These are phyloP conservation scores for Limanda limanda DNA, from an alignment of 2,113 vertebrate genomes.

Conservation along the genomic window DNA sequence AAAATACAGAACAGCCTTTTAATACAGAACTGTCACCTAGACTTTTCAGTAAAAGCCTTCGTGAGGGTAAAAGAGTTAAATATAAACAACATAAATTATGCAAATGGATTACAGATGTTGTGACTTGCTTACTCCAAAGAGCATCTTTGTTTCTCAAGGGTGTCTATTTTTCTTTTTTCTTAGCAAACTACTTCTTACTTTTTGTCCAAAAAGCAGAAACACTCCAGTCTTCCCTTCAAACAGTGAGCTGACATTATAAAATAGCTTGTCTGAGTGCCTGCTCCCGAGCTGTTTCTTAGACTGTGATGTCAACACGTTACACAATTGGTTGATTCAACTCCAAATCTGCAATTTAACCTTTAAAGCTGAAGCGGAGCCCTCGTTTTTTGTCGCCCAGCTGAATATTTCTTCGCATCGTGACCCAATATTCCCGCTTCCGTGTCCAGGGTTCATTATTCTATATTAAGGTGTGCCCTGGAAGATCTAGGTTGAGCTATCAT, in stretches of 20 bases:
- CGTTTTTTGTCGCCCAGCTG: not conserved
- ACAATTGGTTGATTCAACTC: constrained; percentile 19
- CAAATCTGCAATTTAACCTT: constrained; percentile 35
- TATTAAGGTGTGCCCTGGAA: constrained; percentile 44
- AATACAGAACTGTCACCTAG: not conserved
- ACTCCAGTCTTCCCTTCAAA: not conserved
- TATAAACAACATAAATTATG: not conserved
- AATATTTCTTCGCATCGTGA: constrained; percentile 18
- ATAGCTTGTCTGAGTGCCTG: constrained; percentile 10
- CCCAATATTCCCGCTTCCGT: constrained; percentile 25
- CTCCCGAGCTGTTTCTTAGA: not conserved
- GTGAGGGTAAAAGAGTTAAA: not conserved
- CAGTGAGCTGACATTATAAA: constrained; percentile 28
- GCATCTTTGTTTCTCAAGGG: not conserved
- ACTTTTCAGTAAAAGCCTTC: not conserved
- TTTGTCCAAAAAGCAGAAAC: not conserved
- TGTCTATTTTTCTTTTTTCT: not conserved
- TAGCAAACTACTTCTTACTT: not conserved
- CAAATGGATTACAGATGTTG: constrained; percentile 2
- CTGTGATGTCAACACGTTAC: not conserved
- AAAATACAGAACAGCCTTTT: not conserved
- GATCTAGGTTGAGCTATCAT: constrained; percentile 63
- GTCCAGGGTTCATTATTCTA: constrained; percentile 32
- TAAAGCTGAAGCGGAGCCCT: not conserved
- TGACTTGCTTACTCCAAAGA: constrained; percentile 2